Base-by-base conservation (phyloP, 2,888 invertebrate genomes). In the Acanthopleura granulata region DNA sequence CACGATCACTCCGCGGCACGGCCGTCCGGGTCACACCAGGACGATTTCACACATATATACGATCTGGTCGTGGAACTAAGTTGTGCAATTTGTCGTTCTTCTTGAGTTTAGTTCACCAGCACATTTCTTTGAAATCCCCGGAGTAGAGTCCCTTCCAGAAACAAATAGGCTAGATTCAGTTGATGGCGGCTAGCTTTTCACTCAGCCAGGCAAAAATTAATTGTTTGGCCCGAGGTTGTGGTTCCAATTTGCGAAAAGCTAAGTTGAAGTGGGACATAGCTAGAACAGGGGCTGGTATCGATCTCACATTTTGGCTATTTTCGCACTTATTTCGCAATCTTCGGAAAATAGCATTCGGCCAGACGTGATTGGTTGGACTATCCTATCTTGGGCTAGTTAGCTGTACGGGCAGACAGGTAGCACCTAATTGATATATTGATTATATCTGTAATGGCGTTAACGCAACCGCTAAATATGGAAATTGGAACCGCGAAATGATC, bases 121-220 rank as follows among this genome's bases (percentile, higher is more conserved):
- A 57, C 57, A 57, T 57, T 22, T 18, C 14, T 51, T 57, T n/a
- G n/a, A 18, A 18, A 22, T 57, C 57, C 57, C 57, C 22, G 57
- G 57, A n/a, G 57, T 57, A 57, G 22, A 6, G 18, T n/a, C 57
- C 18, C 22, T 57, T 57, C 66, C 1, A 66, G 66, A 66, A 66
- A 66, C 66, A 66, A 66, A 66, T 66, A 66, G 66, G 12, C 66
- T 27, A 22, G 22, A 27, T 18, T 6, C 27, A 6, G 29, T 66
- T 66, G 66, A 27, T 66, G 66, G 66, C 66, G 66, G 66, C 25
- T 12, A 12, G 66, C 66, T 66, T 66, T 66, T 66, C 66, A 66
- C 29, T 66, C 66, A 66, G 66, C 14, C 25, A 27, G 66, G 66
- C 66, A 66, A 66, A 27, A 66, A 66, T 66, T 66, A 66, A 66